phyloP scores from a whole-genome alignment of 2,113 vertebrate genomes.

The Notothenia rossii region DNA sequence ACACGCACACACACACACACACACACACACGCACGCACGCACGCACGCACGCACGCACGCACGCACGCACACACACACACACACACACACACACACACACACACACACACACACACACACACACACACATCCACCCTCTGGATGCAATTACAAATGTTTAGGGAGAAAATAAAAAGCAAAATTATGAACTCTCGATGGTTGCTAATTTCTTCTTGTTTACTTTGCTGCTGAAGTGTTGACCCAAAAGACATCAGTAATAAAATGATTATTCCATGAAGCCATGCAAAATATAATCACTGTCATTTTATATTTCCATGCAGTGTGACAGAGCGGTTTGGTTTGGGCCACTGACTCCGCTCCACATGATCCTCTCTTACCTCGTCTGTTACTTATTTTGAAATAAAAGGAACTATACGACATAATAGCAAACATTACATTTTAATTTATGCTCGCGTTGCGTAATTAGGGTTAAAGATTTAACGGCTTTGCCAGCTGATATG shows the following conservation, averaged over 20 bases:
- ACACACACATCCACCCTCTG: constrained; percentile 37
- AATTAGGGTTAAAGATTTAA: constrained; percentile 61
- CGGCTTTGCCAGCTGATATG: constrained; percentile 51
- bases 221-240: constrained; percentile 52
- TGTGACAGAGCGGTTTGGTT: constrained; percentile 9
- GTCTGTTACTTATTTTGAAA: constrained; percentile 14
- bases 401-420: constrained; percentile 13
- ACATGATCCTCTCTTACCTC: not conserved
- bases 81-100: not conserved
- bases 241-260: constrained; percentile 50
- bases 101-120: constrained; percentile 3
- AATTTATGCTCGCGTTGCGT: constrained; percentile 42
- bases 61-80: constrained; percentile 8
- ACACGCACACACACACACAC: constrained; percentile 2
- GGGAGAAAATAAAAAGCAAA: constrained; percentile 78
- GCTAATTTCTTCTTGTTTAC: constrained; percentile 76
- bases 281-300: constrained; percentile 78
- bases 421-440: constrained; percentile 34
- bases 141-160: constrained; percentile 78
- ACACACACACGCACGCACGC: no score
- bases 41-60: no score
- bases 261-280: constrained; percentile 59
- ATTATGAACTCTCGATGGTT: constrained; percentile 66
- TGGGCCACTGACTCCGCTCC: not conserved
- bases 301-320: constrained; percentile 70